Conservation (phyloP, 2,113 vertebrate species). For the Dermatemys mawii region DNA sequence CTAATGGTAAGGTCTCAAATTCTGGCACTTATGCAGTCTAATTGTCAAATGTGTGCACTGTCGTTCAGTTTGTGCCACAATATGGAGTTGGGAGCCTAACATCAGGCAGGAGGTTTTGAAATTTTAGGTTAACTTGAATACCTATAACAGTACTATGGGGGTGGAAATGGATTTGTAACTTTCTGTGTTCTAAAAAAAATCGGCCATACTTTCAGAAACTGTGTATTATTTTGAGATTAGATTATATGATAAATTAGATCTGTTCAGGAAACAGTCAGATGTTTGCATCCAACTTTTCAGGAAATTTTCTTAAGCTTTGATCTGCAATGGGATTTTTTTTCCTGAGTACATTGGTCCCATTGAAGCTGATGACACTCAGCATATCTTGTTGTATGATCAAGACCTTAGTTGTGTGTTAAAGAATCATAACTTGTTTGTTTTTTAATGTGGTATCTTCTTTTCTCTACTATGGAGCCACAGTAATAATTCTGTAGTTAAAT, state of each 20-base stretch:
- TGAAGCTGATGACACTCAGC: neutral
- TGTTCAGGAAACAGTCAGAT: neutral
- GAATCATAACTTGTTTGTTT: neutral
- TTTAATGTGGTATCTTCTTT: neutral
- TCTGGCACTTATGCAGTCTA: neutral
- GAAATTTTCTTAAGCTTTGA: neutral
- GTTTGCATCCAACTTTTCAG: neutral
- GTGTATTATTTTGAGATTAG: neutral
- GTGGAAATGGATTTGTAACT: neutral
- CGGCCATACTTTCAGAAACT: neutral
- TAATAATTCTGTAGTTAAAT: neutral
- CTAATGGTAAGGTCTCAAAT: neutral
- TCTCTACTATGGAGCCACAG: neutral
- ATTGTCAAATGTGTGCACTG: neutral
- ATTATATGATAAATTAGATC: neutral
- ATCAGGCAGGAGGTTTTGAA: neutral
- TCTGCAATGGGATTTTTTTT: neutral
- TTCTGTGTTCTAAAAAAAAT: neutral
- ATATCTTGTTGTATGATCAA: neutral
- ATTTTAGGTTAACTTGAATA: neutral
- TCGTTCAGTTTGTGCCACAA: neutral
- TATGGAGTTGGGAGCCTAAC: neutral
- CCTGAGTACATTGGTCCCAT: neutral
- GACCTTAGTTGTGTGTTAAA: neutral
- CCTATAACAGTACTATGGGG: neutral